These are phyloP conservation scores for Climacteris rufus DNA, from an alignment of 2,113 vertebrate species.

Conservation along the genomic window DNA sequence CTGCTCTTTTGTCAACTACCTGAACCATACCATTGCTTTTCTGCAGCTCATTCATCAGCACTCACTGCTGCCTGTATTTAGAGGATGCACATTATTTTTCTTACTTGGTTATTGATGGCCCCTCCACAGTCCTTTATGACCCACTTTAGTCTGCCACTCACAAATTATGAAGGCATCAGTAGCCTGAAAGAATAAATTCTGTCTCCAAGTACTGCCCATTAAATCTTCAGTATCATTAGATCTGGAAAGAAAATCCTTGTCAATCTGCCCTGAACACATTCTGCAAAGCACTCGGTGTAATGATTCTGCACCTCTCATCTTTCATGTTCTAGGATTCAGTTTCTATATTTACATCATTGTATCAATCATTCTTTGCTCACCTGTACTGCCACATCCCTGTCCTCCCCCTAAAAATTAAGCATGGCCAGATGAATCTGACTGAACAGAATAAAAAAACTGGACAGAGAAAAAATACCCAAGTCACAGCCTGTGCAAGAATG, in stretches of 20 bases:
- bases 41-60: constrained; percentile 16
- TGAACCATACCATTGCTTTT: not conserved
- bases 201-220: not conserved
- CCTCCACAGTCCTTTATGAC: not conserved
- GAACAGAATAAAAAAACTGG: not conserved
- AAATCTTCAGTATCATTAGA: constrained; percentile 10
- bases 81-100: constrained; percentile 1
- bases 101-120: constrained; percentile 13
- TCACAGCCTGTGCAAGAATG: not conserved
- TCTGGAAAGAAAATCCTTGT: not conserved
- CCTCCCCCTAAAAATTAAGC: not conserved
- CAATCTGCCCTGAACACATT: not conserved
- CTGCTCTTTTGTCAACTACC: not conserved
- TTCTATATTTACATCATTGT: not conserved
- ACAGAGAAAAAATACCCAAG: not conserved
- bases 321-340: not conserved
- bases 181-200: constrained; percentile 2
- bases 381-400: not conserved
- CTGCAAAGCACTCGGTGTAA: not conserved
- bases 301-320: not conserved
- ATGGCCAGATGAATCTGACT: not conserved
- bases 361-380: not conserved
- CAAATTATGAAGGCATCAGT: constrained; percentile 17
- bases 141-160: constrained; percentile 20
- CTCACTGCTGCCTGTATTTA: not conserved